phyloP scores from a whole-genome alignment of 1,140 invertebrate species.

The Phymastichus coffea region DNA sequence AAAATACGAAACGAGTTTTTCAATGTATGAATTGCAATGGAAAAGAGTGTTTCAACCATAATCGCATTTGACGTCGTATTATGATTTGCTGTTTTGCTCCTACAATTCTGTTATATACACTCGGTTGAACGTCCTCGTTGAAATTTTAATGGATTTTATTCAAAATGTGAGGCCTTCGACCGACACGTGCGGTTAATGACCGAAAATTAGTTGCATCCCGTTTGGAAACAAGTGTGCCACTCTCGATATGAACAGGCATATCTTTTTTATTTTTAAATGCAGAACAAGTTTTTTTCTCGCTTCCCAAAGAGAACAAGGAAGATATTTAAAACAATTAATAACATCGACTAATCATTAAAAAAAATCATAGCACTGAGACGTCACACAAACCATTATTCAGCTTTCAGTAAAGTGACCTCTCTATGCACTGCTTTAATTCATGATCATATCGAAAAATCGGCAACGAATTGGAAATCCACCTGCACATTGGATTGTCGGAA shows the following conservation, averaged over 20 bases:
- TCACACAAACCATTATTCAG: too few species aligned
- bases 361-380: too few species aligned
- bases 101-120: conserved; percentile 4
- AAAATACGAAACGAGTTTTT: too few species aligned
- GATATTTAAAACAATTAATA: not conserved
- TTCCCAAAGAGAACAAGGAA: not conserved
- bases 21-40: too few species aligned
- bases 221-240: conserved; percentile 8
- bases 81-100: conserved; percentile 15
- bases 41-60: not conserved
- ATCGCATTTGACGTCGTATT: conserved; percentile 13
- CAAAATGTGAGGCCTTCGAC: conserved; percentile 18
- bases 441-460: too few species aligned
- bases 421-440: too few species aligned
- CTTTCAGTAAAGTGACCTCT: too few species aligned
- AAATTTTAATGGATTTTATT: conserved; percentile 29
- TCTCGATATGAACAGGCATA: not conserved
- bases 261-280: not conserved
- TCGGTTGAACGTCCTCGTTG: conserved; percentile 21
- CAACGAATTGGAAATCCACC: too few species aligned
- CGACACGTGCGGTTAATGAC: conserved; percentile 21
- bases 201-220: conserved; percentile 25
- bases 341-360: too few species aligned
- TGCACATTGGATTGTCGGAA: too few species aligned
- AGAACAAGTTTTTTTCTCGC: not conserved